Base-by-base conservation (phyloP, 2,113 vertebrate species). In the Marmota flaviventris region DNA sequence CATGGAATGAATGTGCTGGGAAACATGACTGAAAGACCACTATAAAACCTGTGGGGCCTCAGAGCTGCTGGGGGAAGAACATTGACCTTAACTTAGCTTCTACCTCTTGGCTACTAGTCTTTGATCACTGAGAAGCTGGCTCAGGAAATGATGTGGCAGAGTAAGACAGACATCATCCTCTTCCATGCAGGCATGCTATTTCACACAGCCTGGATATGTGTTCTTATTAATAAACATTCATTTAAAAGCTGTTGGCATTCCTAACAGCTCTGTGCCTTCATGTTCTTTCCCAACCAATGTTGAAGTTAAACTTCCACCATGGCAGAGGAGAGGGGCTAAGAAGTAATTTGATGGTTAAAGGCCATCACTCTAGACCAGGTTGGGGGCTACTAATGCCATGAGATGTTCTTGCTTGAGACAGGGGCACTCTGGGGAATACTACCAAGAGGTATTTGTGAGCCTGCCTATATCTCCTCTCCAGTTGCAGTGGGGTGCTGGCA, bases 101-200 rank as follows among this genome's bases (percentile, higher is more conserved):
- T 17, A n/a, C 22, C 48, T 53, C 2, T 48, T 3, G n/a, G 81
- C 34, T 37, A 42, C 79, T 32, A 37, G 85, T 25, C 58, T 67
- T 18, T 39, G 75, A 37, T 39, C 16, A 45, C 14, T 2, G 9
- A 48, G 9, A 20, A 79, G 67, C 45, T 37, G 32, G 76, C 72
- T 85, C 72, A 51, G 83, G 79, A 83, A 76, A 34, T 18, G 82
- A 73, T 0, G 17, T 2, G 2, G 34, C 37, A 20, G 14, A 84
- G n/a, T 24, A 20, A 79, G 32, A 73, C 69, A 45, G 24, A 32
- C 37, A n/a, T 45, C 45, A 45, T 45, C 7, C 7, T 45, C 45
- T 45, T 45, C 45, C 45, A 45, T 8, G 45, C 10, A 34, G 20
- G 76, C 32, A 0, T 14, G 1, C n/a, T 0, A 3, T 16, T 24